Percentiles rank a stretch among this genome's conserved stretches.
Conservation (phyloP, 2,888 invertebrate species). For the Gastrophysa polygoni region DNA sequence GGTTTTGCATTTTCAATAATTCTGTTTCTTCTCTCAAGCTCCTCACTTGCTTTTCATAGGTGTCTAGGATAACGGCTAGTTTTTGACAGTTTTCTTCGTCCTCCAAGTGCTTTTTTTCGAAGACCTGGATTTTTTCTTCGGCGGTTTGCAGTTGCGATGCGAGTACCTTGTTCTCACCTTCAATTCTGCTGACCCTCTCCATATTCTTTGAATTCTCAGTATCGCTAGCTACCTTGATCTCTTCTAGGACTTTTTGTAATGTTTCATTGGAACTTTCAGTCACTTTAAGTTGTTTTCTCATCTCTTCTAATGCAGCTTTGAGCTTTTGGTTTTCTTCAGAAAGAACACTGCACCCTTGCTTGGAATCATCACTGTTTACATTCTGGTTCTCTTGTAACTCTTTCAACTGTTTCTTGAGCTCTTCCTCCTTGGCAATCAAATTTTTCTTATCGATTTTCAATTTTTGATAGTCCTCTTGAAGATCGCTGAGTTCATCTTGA, state of each 20-base stretch:
- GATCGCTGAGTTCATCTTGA: slow-evolving; percentile 42
- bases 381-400: slow-evolving; percentile 54
- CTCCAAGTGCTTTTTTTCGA: slow-evolving; percentile 40
- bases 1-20: slow-evolving; percentile 18
- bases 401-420: slow-evolving; percentile 29
- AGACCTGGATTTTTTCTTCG: slow-evolving; percentile 33
- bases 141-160: slow-evolving; percentile 43
- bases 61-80: slow-evolving; percentile 42
- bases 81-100: slow-evolving; percentile 43
- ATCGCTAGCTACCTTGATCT: slow-evolving; percentile 47
- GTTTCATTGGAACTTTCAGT: slow-evolving; percentile 40
- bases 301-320: slow-evolving; percentile 44
- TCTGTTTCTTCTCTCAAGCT: slow-evolving; percentile 52
- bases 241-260: slow-evolving; percentile 40
- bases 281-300: slow-evolving; percentile 45
- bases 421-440: slow-evolving; percentile 11
- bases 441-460: slow-evolving; percentile 20
- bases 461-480: slow-evolving; percentile 14
- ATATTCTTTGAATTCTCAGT: slow-evolving; percentile 48
- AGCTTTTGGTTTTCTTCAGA: slow-evolving; percentile 39
- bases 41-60: slow-evolving; percentile 45
- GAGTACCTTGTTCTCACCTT: slow-evolving; percentile 49
- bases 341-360: slow-evolving; percentile 28
- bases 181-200: slow-evolving; percentile 38
- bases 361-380: slow-evolving; percentile 42